A percentile compares a stretch with the other conserved stretches of the same genome.
phyloP scores from a whole-genome alignment of 2,113 vertebrate genomes.

The Cochlearius cochlearius region DNA sequence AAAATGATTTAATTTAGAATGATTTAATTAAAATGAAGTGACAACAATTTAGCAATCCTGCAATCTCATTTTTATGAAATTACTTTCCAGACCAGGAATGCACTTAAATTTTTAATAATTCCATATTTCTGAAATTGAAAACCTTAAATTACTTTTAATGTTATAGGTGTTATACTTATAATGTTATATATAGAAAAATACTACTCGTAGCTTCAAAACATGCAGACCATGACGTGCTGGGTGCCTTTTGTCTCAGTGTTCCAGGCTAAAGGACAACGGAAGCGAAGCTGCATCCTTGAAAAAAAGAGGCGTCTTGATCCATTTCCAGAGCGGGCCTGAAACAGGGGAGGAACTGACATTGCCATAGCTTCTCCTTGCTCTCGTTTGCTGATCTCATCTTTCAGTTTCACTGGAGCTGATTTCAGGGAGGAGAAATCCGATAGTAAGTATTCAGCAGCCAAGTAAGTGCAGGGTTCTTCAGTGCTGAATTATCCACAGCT shows the following conservation, averaged over 20 bases:
- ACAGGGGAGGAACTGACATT: neutral
- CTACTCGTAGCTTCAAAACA: neutral
- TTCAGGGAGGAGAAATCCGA: constrained; percentile 23
- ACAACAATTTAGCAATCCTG: neutral
- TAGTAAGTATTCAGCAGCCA: constrained; percentile 15
- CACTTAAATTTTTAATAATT: constrained; percentile 4
- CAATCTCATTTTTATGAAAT: neutral
- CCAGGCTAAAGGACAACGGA: neutral
- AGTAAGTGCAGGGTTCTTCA: neutral
- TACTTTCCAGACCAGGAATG: neutral
- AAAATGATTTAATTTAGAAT: neutral
- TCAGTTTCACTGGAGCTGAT: neutral
- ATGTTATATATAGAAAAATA: neutral
- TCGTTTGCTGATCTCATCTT: neutral
- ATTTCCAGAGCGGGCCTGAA: neutral
- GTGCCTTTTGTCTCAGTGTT: neutral
- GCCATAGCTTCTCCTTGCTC: neutral
- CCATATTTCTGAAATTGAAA: neutral
- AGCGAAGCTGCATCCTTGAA: fast-evolving
- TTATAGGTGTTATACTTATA: neutral
- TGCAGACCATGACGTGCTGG: neutral
- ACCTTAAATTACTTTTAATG: neutral
- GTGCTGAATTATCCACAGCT: constrained; percentile 39
- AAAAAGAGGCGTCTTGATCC: neutral
- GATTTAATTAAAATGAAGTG: neutral